These are phyloP conservation scores for Lateolabrax maculatus DNA, from an alignment of 2,797 vertebrate genomes.

Conservation along the genomic window DNA sequence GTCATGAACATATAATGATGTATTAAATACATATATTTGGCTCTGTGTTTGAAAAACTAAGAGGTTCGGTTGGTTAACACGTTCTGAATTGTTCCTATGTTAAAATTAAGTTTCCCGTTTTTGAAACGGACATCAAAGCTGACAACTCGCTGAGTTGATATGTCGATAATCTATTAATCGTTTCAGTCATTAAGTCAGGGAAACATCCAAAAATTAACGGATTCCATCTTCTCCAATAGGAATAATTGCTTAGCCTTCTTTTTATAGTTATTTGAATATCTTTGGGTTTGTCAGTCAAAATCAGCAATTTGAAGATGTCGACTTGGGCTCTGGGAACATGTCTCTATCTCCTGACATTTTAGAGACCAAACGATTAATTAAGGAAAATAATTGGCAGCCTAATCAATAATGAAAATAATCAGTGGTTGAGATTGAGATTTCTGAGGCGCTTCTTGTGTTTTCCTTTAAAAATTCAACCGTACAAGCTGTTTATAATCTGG, in stretches of 20 bases:
- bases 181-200: neutral
- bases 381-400: neutral
- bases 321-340: neutral
- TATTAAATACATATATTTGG: neutral
- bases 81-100: neutral
- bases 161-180: neutral
- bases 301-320: neutral
- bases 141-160: neutral
- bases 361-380: accelerated
- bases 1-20: neutral
- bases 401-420: neutral
- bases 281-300: neutral
- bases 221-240: neutral
- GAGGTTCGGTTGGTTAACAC: too few species aligned
- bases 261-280: neutral
- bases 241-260: neutral
- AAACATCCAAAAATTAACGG: neutral
- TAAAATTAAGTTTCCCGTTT: neutral
- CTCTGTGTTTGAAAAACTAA: neutral
- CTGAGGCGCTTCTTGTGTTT: neutral
- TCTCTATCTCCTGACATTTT: neutral
- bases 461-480: neutral
- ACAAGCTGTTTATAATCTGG: neutral
- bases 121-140: neutral
- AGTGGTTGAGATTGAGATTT: neutral